Conservation (phyloP, 2,888 invertebrate genomes). For the Leucozona laternaria region DNA sequence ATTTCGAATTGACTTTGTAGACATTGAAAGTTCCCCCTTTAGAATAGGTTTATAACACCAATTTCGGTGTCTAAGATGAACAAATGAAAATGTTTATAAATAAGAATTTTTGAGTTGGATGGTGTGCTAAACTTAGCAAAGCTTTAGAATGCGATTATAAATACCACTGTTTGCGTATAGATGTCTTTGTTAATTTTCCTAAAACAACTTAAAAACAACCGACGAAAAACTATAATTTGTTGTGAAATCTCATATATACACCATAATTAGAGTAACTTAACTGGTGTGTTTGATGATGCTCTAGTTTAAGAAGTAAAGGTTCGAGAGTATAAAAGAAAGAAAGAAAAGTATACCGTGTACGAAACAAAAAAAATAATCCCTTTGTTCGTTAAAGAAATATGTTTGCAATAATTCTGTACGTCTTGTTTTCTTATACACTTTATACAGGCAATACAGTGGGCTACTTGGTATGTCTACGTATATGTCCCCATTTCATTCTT, state of each 20-base stretch:
- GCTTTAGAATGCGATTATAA: no score
- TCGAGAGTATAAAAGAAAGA: background rate
- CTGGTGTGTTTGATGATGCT: background rate
- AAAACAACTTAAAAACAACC: background rate
- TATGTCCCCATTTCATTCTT: background rate
- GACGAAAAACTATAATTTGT: background rate
- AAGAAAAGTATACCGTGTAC: background rate
- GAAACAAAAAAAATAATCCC: background rate
- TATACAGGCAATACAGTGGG: background rate
- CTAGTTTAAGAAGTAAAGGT: background rate
- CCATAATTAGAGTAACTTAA: background rate
- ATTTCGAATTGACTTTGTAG: no score
- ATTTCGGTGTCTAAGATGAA: no score
- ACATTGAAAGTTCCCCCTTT: no score
- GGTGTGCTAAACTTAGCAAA: no score
- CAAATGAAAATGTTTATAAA: no score
- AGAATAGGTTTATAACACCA: no score
- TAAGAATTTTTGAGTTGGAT: no score
- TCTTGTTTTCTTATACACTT: background rate
- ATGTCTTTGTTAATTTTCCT: background rate
- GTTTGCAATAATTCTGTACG: background rate
- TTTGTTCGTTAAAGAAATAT: background rate
- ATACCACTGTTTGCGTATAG: no score
- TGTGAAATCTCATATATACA: background rate
- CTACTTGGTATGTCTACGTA: background rate